Evolutionary conservation across 2,113 vertebrate species (phyloP).

Genomic region (Mormyrus lacerda): DNA sequence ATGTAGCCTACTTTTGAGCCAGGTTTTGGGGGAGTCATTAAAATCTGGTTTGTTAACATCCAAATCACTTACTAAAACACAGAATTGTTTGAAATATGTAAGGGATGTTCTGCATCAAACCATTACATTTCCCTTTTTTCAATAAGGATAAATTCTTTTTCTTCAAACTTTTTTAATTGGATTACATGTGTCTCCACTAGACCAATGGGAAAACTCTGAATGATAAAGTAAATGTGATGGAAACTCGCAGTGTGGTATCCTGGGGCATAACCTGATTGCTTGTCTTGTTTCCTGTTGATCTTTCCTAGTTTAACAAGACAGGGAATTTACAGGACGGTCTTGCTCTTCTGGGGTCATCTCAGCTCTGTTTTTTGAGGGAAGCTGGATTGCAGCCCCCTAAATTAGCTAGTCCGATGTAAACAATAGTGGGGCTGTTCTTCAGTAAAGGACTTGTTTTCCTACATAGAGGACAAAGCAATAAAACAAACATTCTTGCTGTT

Average conservation of each 20-base stretch:
- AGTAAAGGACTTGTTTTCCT: not conserved
- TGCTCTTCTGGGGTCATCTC: not conserved
- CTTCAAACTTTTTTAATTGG: not conserved
- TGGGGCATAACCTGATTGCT: not conserved
- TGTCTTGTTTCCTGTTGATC: not conserved
- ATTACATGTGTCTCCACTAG: not conserved
- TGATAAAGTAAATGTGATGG: not conserved
- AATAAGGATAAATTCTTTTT: not conserved
- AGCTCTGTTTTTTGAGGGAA: not conserved
- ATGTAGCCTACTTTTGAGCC: not conserved
- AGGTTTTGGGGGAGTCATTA: not conserved
- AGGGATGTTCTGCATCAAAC: not conserved
- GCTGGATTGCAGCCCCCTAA: not conserved
- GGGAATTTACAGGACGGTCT: not conserved
- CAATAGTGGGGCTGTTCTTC: not conserved
- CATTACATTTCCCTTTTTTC: not conserved
- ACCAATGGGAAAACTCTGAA: not conserved
- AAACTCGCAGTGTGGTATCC: not conserved
- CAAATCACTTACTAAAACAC: not conserved
- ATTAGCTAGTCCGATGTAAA: not conserved
- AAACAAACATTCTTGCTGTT: not conserved
- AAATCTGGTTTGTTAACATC: not conserved
- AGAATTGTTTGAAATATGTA: not conserved
- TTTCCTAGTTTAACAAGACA: not conserved
- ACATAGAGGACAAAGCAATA: not conserved